Conservation (phyloP, 1,140 invertebrate genomes). For the Geopemphigus sp. region DNA sequence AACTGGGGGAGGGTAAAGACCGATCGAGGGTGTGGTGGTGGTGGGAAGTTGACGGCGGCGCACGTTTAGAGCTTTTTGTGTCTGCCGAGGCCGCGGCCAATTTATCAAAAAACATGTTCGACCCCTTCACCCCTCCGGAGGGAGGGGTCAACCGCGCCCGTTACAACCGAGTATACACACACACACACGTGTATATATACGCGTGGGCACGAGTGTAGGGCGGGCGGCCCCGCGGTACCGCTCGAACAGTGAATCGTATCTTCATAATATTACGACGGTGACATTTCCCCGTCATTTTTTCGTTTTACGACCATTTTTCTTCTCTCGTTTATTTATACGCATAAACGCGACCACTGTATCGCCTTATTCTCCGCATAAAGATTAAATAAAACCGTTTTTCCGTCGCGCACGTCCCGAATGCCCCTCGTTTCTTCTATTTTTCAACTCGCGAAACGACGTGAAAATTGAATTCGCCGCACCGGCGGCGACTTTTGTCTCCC, state of each 20-base stretch:
- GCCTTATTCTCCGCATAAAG: no score
- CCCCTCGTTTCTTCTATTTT: no score
- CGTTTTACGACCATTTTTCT: slow-evolving; percentile 49
- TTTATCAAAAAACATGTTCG: slow-evolving; percentile 49
- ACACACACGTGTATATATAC: no score
- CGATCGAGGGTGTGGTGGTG: not conserved
- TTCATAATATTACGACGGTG: slow-evolving; percentile 48
- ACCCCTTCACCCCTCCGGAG: slow-evolving; percentile 15
- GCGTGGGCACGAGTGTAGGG: no score
- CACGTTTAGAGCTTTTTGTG: slow-evolving; percentile 46
- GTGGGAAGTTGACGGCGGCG: not conserved
- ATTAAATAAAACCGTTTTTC: no score
- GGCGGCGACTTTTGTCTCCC: no score
- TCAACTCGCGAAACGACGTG: slow-evolving; percentile 47
- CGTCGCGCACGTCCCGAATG: no score
- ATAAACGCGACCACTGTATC: no score
- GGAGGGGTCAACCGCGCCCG: slow-evolving; percentile 3
- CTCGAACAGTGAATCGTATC: slow-evolving; percentile 47
- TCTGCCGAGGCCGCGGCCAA: slow-evolving; percentile 46
- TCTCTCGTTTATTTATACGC: not conserved
- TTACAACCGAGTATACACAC: no score
- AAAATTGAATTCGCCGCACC: slow-evolving; percentile 31
- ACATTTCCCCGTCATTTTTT: slow-evolving; percentile 49
- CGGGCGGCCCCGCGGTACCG: not conserved
- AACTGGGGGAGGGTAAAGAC: not conserved